A percentile compares a stretch with the other conserved stretches of the same genome.
phyloP scores from a whole-genome alignment of 2,113 vertebrate species.

The Cryptomyrus ogoouensis region DNA sequence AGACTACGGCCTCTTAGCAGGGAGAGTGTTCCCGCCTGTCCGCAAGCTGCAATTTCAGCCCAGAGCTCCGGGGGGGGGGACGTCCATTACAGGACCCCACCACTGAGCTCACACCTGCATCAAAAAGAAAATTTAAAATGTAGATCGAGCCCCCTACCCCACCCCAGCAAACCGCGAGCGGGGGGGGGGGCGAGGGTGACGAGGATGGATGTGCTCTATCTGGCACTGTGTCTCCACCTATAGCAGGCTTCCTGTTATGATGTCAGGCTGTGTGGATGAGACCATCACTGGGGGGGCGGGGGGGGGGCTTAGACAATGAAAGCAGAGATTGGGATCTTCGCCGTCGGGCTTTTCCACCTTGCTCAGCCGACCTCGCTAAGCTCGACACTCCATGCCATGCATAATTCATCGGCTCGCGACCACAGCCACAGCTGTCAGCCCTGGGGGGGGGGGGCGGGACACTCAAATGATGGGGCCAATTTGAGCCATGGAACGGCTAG shows the following conservation, averaged over 20 bases:
- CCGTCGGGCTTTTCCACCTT: neutral
- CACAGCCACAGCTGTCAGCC: neutral
- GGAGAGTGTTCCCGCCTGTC: no score
- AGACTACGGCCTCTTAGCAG: neutral
- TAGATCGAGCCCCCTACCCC: no score
- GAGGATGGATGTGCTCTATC: no score
- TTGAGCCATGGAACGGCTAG: neutral
- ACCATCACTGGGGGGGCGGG: neutral
- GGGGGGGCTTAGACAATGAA: neutral
- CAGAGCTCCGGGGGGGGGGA: no score
- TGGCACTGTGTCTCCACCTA: no score
- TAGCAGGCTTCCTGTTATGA: neutral
- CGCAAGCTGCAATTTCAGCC: neutral
- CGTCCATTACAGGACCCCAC: neutral
- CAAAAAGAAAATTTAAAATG: neutral
- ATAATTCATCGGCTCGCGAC: neutral
- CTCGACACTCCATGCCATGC: neutral
- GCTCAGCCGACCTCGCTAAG: neutral
- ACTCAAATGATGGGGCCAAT: neutral
- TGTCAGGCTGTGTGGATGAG: neutral
- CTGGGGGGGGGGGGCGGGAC: neutral
- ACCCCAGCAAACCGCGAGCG: no score
- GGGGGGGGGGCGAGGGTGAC: no score
- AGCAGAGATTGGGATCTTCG: neutral
- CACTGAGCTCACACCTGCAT: neutral